phyloP scores from a whole-genome alignment of 1,140 invertebrate species.

The Listronotus oregonensis region DNA sequence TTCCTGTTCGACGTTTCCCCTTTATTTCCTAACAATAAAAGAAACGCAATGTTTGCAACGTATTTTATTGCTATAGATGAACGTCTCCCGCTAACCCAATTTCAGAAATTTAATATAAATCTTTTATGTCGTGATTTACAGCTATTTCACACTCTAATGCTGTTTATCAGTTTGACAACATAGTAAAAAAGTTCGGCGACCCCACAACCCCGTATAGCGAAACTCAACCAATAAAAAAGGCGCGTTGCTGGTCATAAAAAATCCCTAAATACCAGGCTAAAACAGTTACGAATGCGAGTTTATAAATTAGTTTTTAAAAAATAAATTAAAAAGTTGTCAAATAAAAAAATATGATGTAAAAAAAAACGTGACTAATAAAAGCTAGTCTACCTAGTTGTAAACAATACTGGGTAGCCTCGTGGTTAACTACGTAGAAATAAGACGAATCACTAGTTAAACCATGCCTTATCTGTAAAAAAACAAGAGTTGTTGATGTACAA shows the following conservation, averaged over 20 bases:
- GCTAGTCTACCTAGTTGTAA: too few relatives aligned
- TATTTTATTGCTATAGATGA: slow-evolving; percentile 20
- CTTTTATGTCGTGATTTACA: slow-evolving; percentile 21
- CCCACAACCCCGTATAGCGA: not conserved
- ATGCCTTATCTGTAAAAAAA: too few relatives aligned
- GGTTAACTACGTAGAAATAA: too few relatives aligned
- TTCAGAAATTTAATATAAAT: slow-evolving; percentile 20
- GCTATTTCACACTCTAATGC: slow-evolving; percentile 18
- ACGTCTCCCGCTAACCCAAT: slow-evolving; percentile 21
- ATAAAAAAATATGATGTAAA: too few relatives aligned
- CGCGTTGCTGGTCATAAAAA: not conserved
- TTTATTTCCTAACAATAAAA: slow-evolving; percentile 9
- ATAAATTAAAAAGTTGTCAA: too few relatives aligned
- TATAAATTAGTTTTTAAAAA: too few relatives aligned
- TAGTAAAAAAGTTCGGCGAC: slow-evolving; percentile 18
- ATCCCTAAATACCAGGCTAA: too few relatives aligned
- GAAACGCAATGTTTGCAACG: slow-evolving; percentile 4
- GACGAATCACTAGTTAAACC: too few relatives aligned
- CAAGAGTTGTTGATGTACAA: too few relatives aligned
- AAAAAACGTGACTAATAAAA: too few relatives aligned
- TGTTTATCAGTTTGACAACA: slow-evolving; percentile 19
- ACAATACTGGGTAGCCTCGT: too few relatives aligned
- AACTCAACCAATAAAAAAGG: slow-evolving; percentile 5
- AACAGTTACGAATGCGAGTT: not conserved
- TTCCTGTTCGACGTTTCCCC: too few relatives aligned